Conservation (phyloP, 2,888 invertebrate genomes). For the Eupithecia tripunctaria region DNA sequence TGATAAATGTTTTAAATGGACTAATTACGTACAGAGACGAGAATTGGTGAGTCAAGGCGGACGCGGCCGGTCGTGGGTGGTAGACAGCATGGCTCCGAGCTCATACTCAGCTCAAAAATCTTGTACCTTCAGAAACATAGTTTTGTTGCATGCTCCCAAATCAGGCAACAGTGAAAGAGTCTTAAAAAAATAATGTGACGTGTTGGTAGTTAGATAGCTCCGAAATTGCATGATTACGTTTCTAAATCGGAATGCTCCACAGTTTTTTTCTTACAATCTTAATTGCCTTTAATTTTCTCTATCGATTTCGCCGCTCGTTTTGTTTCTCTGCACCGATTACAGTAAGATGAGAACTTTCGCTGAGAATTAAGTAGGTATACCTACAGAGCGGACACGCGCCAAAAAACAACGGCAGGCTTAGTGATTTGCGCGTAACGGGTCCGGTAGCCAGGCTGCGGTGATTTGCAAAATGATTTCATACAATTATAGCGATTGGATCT, state of each 20-base stretch:
- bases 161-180: not conserved
- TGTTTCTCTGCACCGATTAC: slow-evolving; percentile 34
- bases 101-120: slow-evolving; percentile 44
- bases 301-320: slow-evolving; percentile 52
- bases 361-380: slow-evolving; percentile 70
- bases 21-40: slow-evolving; percentile 77
- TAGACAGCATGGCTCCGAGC: slow-evolving; percentile 81
- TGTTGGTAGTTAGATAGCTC: not conserved
- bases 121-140: not conserved
- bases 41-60: slow-evolving; percentile 82
- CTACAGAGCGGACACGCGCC: slow-evolving; percentile 73
- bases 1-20: slow-evolving; percentile 68
- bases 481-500: slow-evolving; percentile 51
- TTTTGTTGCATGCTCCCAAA: not conserved
- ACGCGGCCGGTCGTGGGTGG: slow-evolving; percentile 77
- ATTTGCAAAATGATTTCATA: slow-evolving; percentile 54
- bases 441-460: slow-evolving; percentile 66
- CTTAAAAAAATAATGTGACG: not conserved
- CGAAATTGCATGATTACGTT: slow-evolving; percentile 14
- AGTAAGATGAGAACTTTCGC: slow-evolving; percentile 72
- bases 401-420: slow-evolving; percentile 74
- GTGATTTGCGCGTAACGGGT: slow-evolving; percentile 82
- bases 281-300: slow-evolving; percentile 43
- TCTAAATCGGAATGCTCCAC: slow-evolving; percentile 28
- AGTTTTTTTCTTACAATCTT: slow-evolving; percentile 32